A percentile compares a stretch with the other conserved stretches of the same genome.
Conservation (phyloP, 2,888 invertebrate species). For the Xestia xanthographa region DNA sequence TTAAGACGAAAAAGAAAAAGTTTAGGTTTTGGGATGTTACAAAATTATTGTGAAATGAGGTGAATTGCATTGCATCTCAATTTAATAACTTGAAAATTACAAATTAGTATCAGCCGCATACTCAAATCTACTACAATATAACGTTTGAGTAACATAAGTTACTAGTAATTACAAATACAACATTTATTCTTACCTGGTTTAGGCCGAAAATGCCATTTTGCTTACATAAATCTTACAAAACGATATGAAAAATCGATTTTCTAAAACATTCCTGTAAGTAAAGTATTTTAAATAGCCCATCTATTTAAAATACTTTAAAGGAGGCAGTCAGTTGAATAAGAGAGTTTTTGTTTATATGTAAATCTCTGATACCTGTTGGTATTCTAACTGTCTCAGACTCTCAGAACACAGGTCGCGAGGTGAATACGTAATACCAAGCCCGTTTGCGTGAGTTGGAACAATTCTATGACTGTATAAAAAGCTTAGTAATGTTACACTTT, state of each 20-base stretch:
- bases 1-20: no score
- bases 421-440: conserved; percentile 48
- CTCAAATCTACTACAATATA: background rate
- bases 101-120: background rate
- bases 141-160: background rate
- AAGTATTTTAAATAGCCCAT: no score
- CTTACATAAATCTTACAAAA: background rate
- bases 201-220: background rate
- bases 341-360: conserved; percentile 40
- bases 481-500: background rate
- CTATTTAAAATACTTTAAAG: conserved; percentile 2
- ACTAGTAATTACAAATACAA: background rate
- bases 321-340: background rate
- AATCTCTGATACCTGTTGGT: conserved; percentile 37
- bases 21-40: no score
- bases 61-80: background rate
- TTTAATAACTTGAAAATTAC: background rate
- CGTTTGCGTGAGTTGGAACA: conserved; percentile 29
- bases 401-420: conserved; percentile 11
- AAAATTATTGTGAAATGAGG: background rate
- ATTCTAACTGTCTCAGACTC: conserved; percentile 34
- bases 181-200: background rate
- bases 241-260: background rate
- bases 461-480: background rate
- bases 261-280: conserved; percentile 14